These are phyloP conservation scores for Syngnathoides biaculeatus DNA, from an alignment of 2,113 vertebrate genomes.

Conservation along the genomic window DNA sequence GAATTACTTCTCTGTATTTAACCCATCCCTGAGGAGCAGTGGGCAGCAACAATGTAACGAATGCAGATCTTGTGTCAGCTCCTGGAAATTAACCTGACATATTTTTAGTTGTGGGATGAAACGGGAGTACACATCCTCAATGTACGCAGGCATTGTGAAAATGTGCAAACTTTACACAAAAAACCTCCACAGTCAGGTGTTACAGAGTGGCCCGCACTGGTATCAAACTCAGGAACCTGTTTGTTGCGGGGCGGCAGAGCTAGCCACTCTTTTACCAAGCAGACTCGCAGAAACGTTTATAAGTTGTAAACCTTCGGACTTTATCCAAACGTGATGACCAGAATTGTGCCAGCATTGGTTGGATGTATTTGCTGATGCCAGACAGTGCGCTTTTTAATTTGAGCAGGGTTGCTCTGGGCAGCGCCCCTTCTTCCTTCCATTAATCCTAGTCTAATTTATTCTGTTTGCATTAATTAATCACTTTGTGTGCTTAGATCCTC, in stretches of 20 bases:
- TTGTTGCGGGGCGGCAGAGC: background rate
- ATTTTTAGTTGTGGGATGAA: background rate
- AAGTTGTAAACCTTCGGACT: background rate
- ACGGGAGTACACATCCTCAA: background rate
- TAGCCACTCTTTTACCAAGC: background rate
- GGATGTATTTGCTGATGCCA: background rate
- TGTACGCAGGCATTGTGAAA: background rate
- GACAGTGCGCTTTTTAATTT: background rate
- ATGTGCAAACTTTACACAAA: background rate
- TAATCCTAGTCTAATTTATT: conserved; percentile 4
- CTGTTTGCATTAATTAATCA: conserved; percentile 9
- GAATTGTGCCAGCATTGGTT: background rate
- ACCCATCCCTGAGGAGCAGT: background rate
- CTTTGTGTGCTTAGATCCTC: background rate
- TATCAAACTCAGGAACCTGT: background rate
- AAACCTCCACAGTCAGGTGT: background rate
- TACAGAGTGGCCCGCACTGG: background rate
- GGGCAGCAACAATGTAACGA: background rate
- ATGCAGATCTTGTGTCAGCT: background rate
- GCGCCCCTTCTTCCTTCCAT: background rate
- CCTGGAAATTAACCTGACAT: background rate
- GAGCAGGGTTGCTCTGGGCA: conserved; percentile 3
- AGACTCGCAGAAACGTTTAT: background rate
- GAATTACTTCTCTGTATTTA: background rate
- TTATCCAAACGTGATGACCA: background rate